phyloP scores from a whole-genome alignment of 2,113 vertebrate genomes.

The Mormoops blainvillei region DNA sequence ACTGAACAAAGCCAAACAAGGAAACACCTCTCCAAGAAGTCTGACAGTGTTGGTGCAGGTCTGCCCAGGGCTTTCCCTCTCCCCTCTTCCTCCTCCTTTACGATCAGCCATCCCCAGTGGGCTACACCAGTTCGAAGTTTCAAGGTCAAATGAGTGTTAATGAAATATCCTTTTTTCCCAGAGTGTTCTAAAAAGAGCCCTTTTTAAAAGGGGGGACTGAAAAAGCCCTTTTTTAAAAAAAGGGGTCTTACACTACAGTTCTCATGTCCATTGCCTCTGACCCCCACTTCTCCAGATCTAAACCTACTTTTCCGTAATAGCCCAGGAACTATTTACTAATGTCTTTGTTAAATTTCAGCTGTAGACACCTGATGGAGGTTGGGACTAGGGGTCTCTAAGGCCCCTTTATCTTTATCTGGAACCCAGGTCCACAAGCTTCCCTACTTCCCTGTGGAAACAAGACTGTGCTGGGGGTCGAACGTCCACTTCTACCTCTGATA shows the following conservation, averaged over 20 bases:
- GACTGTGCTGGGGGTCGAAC: neutral
- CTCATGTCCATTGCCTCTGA: neutral
- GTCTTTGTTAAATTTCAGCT: neutral
- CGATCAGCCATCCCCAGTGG: neutral
- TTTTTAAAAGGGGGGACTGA: neutral
- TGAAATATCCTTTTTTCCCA: neutral
- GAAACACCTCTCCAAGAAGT: neutral
- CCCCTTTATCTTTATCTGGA: neutral
- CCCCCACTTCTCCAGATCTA: neutral
- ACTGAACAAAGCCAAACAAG: neutral
- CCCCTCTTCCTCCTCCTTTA: neutral
- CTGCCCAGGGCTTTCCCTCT: neutral
- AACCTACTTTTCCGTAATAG: neutral
- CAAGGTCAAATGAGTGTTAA: neutral
- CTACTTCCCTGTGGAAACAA: neutral
- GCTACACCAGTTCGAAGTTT: neutral
- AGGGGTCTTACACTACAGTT: neutral
- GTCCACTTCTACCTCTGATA: neutral
- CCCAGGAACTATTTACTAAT: neutral
- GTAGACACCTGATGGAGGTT: neutral
- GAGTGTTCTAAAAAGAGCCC: neutral
- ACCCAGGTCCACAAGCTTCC: neutral
- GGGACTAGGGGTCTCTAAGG: neutral
- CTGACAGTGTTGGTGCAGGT: neutral
- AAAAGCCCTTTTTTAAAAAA: neutral